Evolutionary conservation across 2,113 vertebrate species (phyloP).

Genomic region (Anas platyrhynchos): DNA sequence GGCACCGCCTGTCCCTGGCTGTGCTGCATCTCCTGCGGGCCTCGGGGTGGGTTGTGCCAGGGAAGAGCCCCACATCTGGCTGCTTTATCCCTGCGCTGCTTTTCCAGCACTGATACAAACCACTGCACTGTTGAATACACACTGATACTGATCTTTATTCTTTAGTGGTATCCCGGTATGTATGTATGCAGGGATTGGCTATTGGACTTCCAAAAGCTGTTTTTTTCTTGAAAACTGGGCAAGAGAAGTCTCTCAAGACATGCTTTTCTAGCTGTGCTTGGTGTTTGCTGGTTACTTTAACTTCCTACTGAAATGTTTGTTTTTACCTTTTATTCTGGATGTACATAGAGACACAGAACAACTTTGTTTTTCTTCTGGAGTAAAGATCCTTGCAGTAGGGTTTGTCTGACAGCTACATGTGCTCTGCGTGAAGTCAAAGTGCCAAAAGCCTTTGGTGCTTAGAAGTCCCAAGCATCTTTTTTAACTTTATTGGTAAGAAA

Average conservation of each 20-base stretch:
- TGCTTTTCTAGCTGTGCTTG: accelerated
- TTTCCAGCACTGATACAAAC: background rate
- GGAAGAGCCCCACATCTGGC: background rate
- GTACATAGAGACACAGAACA: background rate
- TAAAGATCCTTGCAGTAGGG: background rate
- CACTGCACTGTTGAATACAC: background rate
- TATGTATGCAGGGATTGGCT: background rate
- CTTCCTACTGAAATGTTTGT: background rate
- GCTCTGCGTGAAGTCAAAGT: background rate
- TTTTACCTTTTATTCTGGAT: background rate
- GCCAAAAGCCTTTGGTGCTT: background rate
- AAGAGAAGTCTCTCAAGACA: background rate
- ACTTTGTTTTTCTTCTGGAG: background rate
- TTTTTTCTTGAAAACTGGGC: background rate
- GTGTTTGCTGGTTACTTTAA: background rate
- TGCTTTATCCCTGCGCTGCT: background rate
- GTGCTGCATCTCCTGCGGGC: background rate
- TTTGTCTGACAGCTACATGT: accelerated
- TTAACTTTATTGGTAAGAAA: background rate
- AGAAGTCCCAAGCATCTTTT: background rate
- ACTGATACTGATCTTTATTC: background rate
- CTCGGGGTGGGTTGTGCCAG: background rate
- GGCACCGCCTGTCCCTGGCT: background rate
- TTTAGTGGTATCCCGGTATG: background rate
- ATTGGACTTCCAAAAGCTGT: background rate